Evolutionary conservation across 1,140 invertebrate species (phyloP).

Genomic region (Oedothorax gibbosus): DNA sequence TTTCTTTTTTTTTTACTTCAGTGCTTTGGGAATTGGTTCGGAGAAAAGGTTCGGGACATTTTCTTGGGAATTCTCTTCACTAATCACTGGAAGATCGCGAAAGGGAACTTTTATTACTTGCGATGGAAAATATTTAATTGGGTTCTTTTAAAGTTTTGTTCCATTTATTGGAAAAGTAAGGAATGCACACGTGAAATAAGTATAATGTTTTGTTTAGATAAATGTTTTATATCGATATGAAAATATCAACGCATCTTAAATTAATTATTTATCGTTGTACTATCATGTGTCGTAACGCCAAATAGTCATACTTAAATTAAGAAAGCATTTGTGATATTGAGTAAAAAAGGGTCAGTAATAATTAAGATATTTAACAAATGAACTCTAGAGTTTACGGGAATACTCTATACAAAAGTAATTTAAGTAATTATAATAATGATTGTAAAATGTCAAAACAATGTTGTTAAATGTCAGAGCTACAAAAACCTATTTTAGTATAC

Average conservation of each 20-base stretch:
- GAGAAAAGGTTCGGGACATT: constrained; percentile 1
- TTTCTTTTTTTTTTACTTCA: constrained; percentile 17
- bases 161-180: not conserved
- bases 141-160: constrained; percentile 24
- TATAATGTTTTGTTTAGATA: constrained; percentile 1
- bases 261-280: too few relatives aligned
- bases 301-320: not conserved
- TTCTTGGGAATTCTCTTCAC: constrained; percentile 21
- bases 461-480: not conserved
- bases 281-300: too few relatives aligned
- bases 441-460: not conserved
- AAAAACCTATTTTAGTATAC: not conserved
- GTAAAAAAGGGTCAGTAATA: too few relatives aligned
- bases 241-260: too few relatives aligned
- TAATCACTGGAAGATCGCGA: constrained; percentile 36
- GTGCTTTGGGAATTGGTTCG: constrained; percentile 31
- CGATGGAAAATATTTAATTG: constrained; percentile 23
- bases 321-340: not conserved
- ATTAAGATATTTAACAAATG: too few relatives aligned
- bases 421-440: not conserved
- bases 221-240: not conserved
- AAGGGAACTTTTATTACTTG: constrained; percentile 13
- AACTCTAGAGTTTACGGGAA: too few relatives aligned
- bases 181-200: constrained; percentile 19
- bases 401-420: not conserved